Evolutionary conservation across 2,113 vertebrate species (phyloP), one percentile per base, ranked within the genome.

Genomic region (Glaucomys volans): DNA sequence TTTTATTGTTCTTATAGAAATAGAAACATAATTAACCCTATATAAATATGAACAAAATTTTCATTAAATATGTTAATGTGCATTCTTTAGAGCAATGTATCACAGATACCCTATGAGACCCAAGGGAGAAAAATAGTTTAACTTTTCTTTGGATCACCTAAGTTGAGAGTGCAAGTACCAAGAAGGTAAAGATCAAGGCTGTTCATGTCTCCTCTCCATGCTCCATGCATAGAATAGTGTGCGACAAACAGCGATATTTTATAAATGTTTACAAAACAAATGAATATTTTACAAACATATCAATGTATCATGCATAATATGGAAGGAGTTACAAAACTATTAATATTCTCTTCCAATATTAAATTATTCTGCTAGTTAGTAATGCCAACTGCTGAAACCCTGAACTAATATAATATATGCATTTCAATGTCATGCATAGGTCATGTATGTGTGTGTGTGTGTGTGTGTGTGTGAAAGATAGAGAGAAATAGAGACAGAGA

Each of bases 1-100:
- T 66, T 86, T 72, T 82, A 85, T 62, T 57, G 47, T 47, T 42
- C 30, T 82, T 69, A 50, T 87, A 91, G 93, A 97, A 97, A 67
- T 28, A 90, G 66, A 92, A 92, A 95, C 76, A 57, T 75, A 86
- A 72, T 95, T 69, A 94, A 92, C 42, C 37, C 37, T 72, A 74
- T 35, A 92, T 20, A 87, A 90, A 96, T 72, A 71, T 59, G 28
- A 87, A 77, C 14, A 54, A 22, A 90, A 80, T 88, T 94, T 87
- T 75, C n/a, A 88, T 88, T 50, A 64, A n/a, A 35, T 74, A 77
- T 82, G 88, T 77, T 35, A 91, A 37, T 17, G 26, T 75, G 35
- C 74, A 22, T 37, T 92, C 72, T 74, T 77, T 77, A 75, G 52
- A 84, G 5, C 13, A 40, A 1, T 13, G 57, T 40, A 28, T 47